phyloP scores from a whole-genome alignment of 2,113 vertebrate species.

The Salvelinus fontinalis region DNA sequence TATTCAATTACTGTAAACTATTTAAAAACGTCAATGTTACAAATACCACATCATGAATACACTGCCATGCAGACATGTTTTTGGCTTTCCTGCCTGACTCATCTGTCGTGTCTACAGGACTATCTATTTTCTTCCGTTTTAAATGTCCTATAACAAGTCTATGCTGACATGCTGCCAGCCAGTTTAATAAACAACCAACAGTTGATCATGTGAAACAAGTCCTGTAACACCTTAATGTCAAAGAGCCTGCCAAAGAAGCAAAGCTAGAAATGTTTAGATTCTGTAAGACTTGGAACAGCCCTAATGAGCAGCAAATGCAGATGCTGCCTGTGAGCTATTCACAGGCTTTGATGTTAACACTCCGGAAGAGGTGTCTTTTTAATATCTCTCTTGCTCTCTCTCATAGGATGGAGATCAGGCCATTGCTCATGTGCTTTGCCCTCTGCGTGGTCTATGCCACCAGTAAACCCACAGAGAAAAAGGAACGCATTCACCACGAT shows the following conservation, averaged over 20 bases:
- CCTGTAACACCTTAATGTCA: neutral
- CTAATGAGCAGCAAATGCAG: too few relatives aligned
- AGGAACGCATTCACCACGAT: slow-evolving; percentile 83
- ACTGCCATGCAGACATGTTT: too few relatives aligned
- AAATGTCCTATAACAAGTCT: neutral
- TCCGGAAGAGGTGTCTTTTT: too few relatives aligned
- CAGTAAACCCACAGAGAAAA: slow-evolving; percentile 87
- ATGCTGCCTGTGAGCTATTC: too few relatives aligned
- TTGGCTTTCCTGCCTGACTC: too few relatives aligned
- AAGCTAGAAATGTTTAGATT: neutral
- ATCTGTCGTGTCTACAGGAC: too few relatives aligned
- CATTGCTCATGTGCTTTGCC: slow-evolving; percentile 75
- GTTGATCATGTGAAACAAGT: neutral
- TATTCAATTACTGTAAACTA: too few relatives aligned
- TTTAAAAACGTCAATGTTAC: too few relatives aligned
- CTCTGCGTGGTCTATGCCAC: slow-evolving; percentile 76
- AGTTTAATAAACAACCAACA: too few relatives aligned
- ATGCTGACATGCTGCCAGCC: neutral
- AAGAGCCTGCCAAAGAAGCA: neutral
- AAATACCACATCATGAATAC: too few relatives aligned
- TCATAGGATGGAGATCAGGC: slow-evolving; percentile 69
- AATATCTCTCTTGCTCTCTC: neutral
- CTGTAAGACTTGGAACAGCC: neutral
- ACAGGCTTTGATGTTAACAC: too few relatives aligned
- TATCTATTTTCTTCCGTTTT: neutral